Evolutionary conservation across 2,888 invertebrate genomes (phyloP).

Genomic region (Eristalis intricaria): DNA sequence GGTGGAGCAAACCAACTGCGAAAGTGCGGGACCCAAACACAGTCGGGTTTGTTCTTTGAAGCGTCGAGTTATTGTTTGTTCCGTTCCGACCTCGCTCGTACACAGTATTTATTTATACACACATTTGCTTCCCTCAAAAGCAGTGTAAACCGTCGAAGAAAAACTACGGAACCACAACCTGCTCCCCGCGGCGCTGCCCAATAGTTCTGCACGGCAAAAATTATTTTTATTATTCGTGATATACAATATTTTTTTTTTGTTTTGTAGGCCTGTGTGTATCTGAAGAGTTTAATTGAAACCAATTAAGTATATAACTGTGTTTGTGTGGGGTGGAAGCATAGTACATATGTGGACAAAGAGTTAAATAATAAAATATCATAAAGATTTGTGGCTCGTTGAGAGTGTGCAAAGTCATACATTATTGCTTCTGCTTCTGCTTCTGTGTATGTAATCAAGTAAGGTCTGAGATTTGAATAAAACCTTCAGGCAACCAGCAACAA

Average conservation of each 20-base stretch:
- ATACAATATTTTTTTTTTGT: not conserved
- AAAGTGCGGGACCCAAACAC: not conserved
- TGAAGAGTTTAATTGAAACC: constrained; percentile 35
- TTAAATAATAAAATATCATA: not conserved
- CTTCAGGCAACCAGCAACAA: not conserved
- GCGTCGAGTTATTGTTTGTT: constrained; percentile 15
- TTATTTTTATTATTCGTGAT: constrained; percentile 6
- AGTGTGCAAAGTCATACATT: not conserved
- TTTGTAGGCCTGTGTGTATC: not conserved
- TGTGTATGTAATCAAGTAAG: constrained; percentile 17
- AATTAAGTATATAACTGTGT: constrained; percentile 26
- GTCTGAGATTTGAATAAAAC: not conserved
- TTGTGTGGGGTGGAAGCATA: constrained; percentile 3
- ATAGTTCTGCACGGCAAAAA: not conserved
- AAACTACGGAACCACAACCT: constrained; percentile 2
- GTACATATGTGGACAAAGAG: constrained; percentile 14
- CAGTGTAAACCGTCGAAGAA: not conserved
- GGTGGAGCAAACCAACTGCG: not conserved
- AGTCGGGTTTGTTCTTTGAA: constrained; percentile 26
- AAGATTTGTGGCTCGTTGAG: not conserved
- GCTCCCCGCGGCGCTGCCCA: not conserved
- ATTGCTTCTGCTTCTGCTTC: not conserved
- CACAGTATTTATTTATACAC: constrained; percentile 11
- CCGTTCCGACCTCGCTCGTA: not conserved
- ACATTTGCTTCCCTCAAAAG: not conserved